A percentile compares a stretch with the other conserved stretches of the same genome.
Evolutionary conservation across 2,888 invertebrate species (phyloP).

Genomic region (Pseudeuparius sepicola): DNA sequence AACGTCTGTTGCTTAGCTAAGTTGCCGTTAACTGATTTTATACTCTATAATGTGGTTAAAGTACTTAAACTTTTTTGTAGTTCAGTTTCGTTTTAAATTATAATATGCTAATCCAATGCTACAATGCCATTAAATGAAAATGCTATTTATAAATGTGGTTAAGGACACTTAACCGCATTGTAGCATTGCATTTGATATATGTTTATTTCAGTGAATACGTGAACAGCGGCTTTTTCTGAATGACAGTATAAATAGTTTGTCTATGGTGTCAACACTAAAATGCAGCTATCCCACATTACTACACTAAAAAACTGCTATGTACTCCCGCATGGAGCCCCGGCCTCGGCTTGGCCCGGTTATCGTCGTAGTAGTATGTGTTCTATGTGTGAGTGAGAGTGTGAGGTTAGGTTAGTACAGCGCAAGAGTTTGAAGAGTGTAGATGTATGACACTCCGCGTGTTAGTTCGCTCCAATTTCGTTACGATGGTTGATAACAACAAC

Average conservation of each 20-base stretch:
- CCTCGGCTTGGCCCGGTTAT: conserved; percentile 1
- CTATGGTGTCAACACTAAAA: neutral
- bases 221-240: neutral
- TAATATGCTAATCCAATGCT: conserved; percentile 6
- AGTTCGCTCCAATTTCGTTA: conserved; percentile 3
- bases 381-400: too few relatives aligned
- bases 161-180: conserved; percentile 5
- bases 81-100: conserved; percentile 6
- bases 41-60: conserved; percentile 5
- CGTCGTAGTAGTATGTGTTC: too few relatives aligned
- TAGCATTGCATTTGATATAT: conserved; percentile 2
- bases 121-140: conserved; percentile 7
- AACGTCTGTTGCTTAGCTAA: conserved; percentile 5
- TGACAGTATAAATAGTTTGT: neutral
- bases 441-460: too few relatives aligned
- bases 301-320: conserved; percentile 4
- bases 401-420: too few relatives aligned
- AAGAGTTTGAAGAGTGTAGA: conserved; percentile 2
- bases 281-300: conserved; percentile 3
- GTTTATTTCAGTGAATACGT: neutral
- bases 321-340: neutral
- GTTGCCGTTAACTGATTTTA: conserved; percentile 7
- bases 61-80: conserved; percentile 6
- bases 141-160: conserved; percentile 8
- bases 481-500: neutral